Evolutionary conservation across 2,888 invertebrate genomes (phyloP), one percentile per base, ranked within the genome.

Genomic region (Lasioglossum malachurum): DNA sequence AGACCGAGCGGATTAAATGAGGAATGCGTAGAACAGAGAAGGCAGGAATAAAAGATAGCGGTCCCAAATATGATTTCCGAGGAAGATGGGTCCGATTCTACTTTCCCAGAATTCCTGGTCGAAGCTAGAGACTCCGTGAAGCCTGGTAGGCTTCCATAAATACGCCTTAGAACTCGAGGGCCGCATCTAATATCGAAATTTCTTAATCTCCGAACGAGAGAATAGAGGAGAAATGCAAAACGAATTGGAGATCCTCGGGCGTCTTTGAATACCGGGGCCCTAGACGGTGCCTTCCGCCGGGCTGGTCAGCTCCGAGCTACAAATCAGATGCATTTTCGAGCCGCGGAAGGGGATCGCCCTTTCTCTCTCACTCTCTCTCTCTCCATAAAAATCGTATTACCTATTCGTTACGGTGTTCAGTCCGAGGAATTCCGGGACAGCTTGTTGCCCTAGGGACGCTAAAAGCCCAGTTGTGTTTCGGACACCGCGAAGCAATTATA

Each of bases 301-400:
- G 35, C 49, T 60, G 4, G 53, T 38, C 80, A 67, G 67, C 83
- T 67, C 78, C 80, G 91, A 92, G 93, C 92, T 93, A 94, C 95
- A 94, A 95, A 95, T 95, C 94, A 95, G 94, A 93, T 92, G 94
- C 93, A 92, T 94, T 93, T 93, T 93, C 89, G 92, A 90, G 89
- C 88, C 91, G 83, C 91, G 93, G 88, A 90, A 91, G 91, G 91
- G 90, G 91, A 49, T 49, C 16, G 23, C 23, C 8, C 23, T 49
- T 19, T 53, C 64, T 64, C 31, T 53, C 53, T 53, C 53, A 3
- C 27, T 35, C 67, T 72, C 93, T 92, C 87, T 92, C 93, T 92
- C 87, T 92, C 93, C 95, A 94, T 95, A 95, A 95, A 95, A 95
- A 93, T 94, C 94, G 94, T 94, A 95, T 95, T 95, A 95, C 94